Percentiles rank a stretch among this genome's conserved stretches.
Conservation (phyloP, 2,888 invertebrate species). For the Mongoloraphidia duomilia region DNA sequence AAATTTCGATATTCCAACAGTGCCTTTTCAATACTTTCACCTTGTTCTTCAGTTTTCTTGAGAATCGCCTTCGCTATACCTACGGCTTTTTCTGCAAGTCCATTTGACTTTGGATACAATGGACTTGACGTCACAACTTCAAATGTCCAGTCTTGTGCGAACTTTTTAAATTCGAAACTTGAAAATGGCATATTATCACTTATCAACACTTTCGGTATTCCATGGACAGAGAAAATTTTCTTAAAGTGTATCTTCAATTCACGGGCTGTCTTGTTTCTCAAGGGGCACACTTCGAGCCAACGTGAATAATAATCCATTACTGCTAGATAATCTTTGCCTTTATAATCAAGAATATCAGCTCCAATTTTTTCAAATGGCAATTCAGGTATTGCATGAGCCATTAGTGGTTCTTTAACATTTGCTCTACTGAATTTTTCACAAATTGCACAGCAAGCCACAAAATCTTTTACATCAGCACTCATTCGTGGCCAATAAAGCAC, state of each 20-base stretch:
- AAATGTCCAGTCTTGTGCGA: constrained; percentile 6
- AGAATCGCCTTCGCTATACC: constrained; percentile 10
- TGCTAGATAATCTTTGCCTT: constrained; percentile 3
- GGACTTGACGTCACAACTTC: constrained; percentile 3
- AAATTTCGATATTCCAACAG: constrained; percentile 8
- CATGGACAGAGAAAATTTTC: constrained; percentile 2
- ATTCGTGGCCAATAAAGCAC: too few relatives aligned
- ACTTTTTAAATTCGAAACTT: not conserved
- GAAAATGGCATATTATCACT: constrained; percentile 8
- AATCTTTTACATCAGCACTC: too few relatives aligned
- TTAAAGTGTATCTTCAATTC: not conserved
- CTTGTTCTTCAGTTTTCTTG: constrained; percentile 3
- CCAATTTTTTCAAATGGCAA: constrained; percentile 5
- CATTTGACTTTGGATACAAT: constrained; percentile 5
- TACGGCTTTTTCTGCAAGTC: constrained; percentile 9
- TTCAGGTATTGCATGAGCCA: constrained; percentile 1
- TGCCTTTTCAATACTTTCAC: not conserved
- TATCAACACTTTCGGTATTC: constrained; percentile 6
- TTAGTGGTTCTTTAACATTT: constrained; percentile 4
- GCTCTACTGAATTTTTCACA: not conserved
- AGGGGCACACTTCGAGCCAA: constrained; percentile 4
- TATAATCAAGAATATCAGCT: not conserved
- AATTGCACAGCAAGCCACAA: too few relatives aligned
- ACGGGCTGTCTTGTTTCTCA: constrained; percentile 2
- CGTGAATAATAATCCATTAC: constrained; percentile 8